Evolutionary conservation across 1,140 invertebrate genomes (phyloP).

Genomic region (Neodiprion lecontei): DNA sequence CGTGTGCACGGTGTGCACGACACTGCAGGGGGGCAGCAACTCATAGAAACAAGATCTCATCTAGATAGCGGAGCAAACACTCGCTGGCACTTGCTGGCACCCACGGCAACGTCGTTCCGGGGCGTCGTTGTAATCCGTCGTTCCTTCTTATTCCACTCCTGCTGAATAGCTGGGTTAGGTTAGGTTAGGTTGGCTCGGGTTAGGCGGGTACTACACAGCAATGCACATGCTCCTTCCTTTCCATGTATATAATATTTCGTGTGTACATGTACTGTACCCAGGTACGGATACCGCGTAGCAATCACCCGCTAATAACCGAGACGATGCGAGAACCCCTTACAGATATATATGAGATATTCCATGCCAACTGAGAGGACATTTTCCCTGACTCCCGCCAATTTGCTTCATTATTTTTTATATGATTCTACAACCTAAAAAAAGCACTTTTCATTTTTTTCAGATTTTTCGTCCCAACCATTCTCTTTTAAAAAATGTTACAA

Average conservation of each 20-base stretch:
- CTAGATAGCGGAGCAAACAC: slow-evolving; percentile 46
- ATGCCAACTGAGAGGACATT: no score
- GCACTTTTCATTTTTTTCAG: no score
- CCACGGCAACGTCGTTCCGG: background rate
- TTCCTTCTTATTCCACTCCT: background rate
- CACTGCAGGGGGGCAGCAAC: slow-evolving; percentile 47
- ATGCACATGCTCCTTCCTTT: background rate
- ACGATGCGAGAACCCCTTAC: background rate
- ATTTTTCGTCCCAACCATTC: no score
- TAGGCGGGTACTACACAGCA: background rate
- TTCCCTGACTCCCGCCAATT: no score
- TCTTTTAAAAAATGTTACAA: no score
- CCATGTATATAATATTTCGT: no score
- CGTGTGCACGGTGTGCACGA: background rate
- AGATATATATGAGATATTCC: no score
- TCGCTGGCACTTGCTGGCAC: slow-evolving; percentile 36
- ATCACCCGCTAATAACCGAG: slow-evolving; percentile 7
- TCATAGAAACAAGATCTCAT: slow-evolving; percentile 58
- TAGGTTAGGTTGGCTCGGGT: no score
- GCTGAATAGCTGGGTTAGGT: background rate
- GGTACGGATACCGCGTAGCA: background rate
- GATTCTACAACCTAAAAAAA: no score
- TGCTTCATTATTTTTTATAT: no score
- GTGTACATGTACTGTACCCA: no score
- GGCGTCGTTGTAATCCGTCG: background rate